A percentile compares a stretch with the other conserved stretches of the same genome.
phyloP scores from a whole-genome alignment of 2,797 vertebrate species.

The Acanthurus leucopareius region DNA sequence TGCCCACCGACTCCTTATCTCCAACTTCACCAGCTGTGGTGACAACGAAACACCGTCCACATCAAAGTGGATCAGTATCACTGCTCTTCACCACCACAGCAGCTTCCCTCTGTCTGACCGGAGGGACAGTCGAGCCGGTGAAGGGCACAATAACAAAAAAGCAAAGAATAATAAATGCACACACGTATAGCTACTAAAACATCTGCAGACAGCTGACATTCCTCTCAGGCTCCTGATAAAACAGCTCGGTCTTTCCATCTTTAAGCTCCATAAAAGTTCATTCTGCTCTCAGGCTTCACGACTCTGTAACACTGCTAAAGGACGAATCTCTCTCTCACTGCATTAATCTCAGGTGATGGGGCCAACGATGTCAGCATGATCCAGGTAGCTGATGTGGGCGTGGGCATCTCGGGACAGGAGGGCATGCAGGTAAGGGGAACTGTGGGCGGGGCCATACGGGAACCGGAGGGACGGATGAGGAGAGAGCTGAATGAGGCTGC shows the following conservation, averaged over 20 bases:
- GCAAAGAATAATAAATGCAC: slow-evolving; percentile 5
- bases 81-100: not conserved
- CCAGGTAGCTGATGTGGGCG: slow-evolving; percentile 97
- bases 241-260: not conserved
- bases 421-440: slow-evolving; percentile 95
- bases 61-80: slow-evolving; percentile 9
- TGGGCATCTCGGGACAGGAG: slow-evolving; percentile 98
- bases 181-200: not conserved
- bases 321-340: slow-evolving; percentile 6
- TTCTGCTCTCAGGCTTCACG: not conserved
- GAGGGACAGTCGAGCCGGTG: not conserved
- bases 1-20: slow-evolving; percentile 39
- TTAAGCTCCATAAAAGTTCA: not conserved
- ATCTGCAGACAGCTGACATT: slow-evolving; percentile 3
- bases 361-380: slow-evolving; percentile 99
- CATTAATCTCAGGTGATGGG: slow-evolving; percentile 91
- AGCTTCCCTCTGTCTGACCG: not conserved
- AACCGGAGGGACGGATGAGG: not conserved
- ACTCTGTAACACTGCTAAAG: not conserved
- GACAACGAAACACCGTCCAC: slow-evolving; percentile 9
- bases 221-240: not conserved
- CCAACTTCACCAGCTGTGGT: slow-evolving; percentile 49
- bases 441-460: not conserved
- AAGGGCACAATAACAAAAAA: not conserved
- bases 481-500: not conserved